Percentiles rank a stretch among this genome's conserved stretches.
Evolutionary conservation across 2,888 invertebrate genomes (phyloP).

Genomic region (Graphium colonna): DNA sequence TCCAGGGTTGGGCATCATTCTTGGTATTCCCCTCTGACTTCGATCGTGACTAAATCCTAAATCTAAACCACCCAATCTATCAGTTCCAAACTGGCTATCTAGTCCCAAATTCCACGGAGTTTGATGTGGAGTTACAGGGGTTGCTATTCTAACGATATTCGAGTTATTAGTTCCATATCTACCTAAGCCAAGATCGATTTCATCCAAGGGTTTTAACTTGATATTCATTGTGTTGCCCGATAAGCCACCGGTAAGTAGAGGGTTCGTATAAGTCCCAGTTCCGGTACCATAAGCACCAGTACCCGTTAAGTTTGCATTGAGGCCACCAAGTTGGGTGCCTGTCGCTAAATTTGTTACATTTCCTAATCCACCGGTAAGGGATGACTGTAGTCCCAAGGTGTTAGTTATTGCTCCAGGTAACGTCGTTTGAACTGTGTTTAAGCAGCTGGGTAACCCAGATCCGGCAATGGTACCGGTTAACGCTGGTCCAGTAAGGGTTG

Average conservation of each 20-base stretch:
- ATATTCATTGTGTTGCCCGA: slow-evolving; percentile 80
- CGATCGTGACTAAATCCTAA: slow-evolving; percentile 80
- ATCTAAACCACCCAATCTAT: slow-evolving; percentile 78
- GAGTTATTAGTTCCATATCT: slow-evolving; percentile 72
- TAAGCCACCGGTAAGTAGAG: slow-evolving; percentile 80
- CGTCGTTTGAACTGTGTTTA: slow-evolving; percentile 67
- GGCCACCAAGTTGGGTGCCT: slow-evolving; percentile 60
- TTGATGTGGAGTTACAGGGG: slow-evolving; percentile 83
- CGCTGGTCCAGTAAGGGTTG: slow-evolving; percentile 64
- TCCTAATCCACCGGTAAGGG: slow-evolving; percentile 61
- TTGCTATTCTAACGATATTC: slow-evolving; percentile 76
- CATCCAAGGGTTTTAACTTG: slow-evolving; percentile 86
- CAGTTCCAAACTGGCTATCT: slow-evolving; percentile 81
- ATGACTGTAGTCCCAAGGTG: slow-evolving; percentile 66
- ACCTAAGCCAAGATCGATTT: slow-evolving; percentile 83
- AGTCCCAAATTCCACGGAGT: slow-evolving; percentile 80
- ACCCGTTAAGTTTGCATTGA: slow-evolving; percentile 64
- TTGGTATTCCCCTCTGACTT: slow-evolving; percentile 77
- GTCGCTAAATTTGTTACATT: slow-evolving; percentile 66
- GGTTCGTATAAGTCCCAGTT: slow-evolving; percentile 83
- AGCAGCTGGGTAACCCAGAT: slow-evolving; percentile 65
- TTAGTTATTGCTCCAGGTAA: slow-evolving; percentile 65
- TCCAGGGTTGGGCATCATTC: slow-evolving; percentile 72
- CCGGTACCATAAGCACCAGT: slow-evolving; percentile 60
- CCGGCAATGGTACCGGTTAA: slow-evolving; percentile 75